These are phyloP conservation scores for Drosophila maculinotata DNA, from an alignment of 2,888 invertebrate genomes.

Conservation along the genomic window DNA sequence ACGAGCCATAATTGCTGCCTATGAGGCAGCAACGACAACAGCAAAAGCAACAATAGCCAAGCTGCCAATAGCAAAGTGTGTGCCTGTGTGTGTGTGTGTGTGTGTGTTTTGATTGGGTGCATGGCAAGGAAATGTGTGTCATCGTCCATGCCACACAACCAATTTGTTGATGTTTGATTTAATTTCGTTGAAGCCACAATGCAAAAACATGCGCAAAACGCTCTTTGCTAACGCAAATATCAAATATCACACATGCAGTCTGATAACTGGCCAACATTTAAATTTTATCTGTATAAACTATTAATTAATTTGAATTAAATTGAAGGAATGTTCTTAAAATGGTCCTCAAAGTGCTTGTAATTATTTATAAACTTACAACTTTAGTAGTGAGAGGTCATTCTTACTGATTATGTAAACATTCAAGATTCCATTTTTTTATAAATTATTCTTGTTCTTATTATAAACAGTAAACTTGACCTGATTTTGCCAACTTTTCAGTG, in stretches of 20 bases:
- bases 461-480: too few relatives aligned
- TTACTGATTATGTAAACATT: too few relatives aligned
- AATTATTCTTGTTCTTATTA: too few relatives aligned
- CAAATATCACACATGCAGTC: background rate
- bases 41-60: slow-evolving; percentile 47
- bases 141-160: slow-evolving; percentile 21
- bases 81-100: slow-evolving; percentile 9
- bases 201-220: slow-evolving; percentile 49
- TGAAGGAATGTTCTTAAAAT: background rate
- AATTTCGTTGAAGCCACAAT: slow-evolving; percentile 57
- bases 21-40: slow-evolving; percentile 60
- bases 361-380: slow-evolving; percentile 3
- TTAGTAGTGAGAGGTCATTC: too few relatives aligned
- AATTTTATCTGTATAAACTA: slow-evolving; percentile 1
- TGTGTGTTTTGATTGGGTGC: slow-evolving; percentile 4
- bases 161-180: slow-evolving; percentile 71
- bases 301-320: slow-evolving; percentile 6
- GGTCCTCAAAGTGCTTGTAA: background rate
- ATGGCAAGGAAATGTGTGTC: slow-evolving; percentile 43
- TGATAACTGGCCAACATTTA: background rate
- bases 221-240: slow-evolving; percentile 31
- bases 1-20: slow-evolving; percentile 82
- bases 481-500: too few relatives aligned
- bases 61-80: slow-evolving; percentile 40
- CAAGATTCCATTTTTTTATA: too few relatives aligned